Evolutionary conservation across 2,113 vertebrate genomes (phyloP).

Genomic region (Zapornia atra): DNA sequence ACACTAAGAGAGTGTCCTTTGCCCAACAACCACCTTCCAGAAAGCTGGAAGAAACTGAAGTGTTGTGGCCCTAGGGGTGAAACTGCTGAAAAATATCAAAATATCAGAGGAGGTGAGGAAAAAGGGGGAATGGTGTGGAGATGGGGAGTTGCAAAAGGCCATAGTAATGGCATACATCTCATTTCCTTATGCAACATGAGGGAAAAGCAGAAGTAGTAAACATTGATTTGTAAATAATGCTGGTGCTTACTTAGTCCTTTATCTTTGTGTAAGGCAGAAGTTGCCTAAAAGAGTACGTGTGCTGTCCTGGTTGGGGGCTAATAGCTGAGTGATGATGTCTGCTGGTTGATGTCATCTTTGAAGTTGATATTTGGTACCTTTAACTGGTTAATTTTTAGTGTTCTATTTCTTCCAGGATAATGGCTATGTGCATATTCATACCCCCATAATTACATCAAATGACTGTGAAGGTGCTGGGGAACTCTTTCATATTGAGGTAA

Average conservation of each 20-base stretch:
- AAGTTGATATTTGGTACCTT: not conserved
- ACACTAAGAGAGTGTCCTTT: not conserved
- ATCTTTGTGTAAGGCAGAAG: not conserved
- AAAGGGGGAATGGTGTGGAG: not conserved
- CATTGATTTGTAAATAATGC: not conserved
- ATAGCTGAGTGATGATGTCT: not conserved
- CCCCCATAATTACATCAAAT: slow-evolving; percentile 96
- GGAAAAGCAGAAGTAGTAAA: not conserved
- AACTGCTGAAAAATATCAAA: not conserved
- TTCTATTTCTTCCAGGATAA: slow-evolving; percentile 77
- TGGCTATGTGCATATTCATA: slow-evolving; percentile 91
- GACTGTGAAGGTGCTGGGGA: slow-evolving; percentile 97
- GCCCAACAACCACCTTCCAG: not conserved
- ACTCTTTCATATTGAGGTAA: slow-evolving; percentile 90
- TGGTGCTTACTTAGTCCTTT: not conserved
- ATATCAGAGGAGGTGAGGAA: not conserved
- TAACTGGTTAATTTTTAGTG: not conserved
- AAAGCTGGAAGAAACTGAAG: not conserved
- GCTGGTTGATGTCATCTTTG: not conserved
- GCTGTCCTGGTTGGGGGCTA: not conserved
- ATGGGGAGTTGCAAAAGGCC: not conserved
- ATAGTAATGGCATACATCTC: not conserved
- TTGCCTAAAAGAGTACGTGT: not conserved
- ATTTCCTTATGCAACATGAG: not conserved
- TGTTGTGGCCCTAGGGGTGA: not conserved